Conservation (phyloP, 2,888 invertebrate genomes). For the Hirtodrosophila histrioides region DNA sequence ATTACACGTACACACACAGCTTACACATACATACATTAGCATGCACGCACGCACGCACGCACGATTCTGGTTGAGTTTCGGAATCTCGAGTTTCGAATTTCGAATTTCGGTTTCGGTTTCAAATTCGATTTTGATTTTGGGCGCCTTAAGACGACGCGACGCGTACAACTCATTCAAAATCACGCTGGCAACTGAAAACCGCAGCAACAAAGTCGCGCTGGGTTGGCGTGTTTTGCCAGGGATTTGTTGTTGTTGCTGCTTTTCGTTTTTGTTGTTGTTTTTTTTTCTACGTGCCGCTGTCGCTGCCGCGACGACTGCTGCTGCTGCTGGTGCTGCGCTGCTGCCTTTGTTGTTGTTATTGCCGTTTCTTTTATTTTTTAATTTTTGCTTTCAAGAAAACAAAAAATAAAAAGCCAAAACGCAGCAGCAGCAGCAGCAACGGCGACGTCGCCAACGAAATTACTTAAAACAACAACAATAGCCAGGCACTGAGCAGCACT, state of each 20-base stretch:
- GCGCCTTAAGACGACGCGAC: conserved; percentile 53
- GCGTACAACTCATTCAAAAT: conserved; percentile 83
- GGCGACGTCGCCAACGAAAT: conserved; percentile 41
- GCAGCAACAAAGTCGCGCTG: conserved; percentile 77
- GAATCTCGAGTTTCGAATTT: conserved; percentile 5
- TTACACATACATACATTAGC: not conserved
- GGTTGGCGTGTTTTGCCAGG: conserved; percentile 75
- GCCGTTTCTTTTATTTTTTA: conserved; percentile 40
- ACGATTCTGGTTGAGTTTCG: conserved; percentile 10
- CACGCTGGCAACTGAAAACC: conserved; percentile 84
- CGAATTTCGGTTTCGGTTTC: conserved; percentile 19
- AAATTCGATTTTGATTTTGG: conserved; percentile 13
- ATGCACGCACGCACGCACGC: conserved; percentile 11
- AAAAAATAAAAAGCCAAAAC: conserved; percentile 45
- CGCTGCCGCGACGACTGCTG: conserved; percentile 29
- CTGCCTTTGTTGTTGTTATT: conserved; percentile 23
- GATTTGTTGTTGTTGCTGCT: conserved; percentile 52
- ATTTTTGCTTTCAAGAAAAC: conserved; percentile 74
- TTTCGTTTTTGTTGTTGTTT: conserved; percentile 20
- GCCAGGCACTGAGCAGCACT: conserved; percentile 19
- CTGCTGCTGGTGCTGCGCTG: conserved; percentile 17
- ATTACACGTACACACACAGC: conserved; percentile 1
- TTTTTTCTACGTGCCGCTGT: conserved; percentile 48
- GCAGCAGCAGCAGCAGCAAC: conserved; percentile 20
- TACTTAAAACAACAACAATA: conserved; percentile 29